Base-by-base conservation (phyloP, 2,113 vertebrate species). In the Solenodon paradoxus region DNA sequence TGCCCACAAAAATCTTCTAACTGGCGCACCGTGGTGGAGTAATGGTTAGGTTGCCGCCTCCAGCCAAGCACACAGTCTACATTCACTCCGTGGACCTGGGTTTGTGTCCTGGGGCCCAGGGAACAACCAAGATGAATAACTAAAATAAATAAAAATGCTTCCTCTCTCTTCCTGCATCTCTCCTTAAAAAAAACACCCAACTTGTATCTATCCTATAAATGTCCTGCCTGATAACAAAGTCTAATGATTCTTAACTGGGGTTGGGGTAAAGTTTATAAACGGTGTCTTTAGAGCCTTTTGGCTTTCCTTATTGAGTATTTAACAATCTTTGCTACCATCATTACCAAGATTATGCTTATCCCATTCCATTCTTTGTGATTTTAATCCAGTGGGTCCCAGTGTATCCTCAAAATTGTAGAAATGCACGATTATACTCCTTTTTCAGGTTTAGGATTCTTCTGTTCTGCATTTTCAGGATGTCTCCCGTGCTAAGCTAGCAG, bases 401-500 rank as follows among this genome's bases (percentile, higher is more conserved):
- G 64, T 95, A n/a, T 42, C 90, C 59, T 86, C 89, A 72, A 93
- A 71, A 82, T 10, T 95, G 26, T 59, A 91, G 71, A 88, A 85
- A 3, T 95, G 61, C 55, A 64, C 87, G 16, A 20, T 92, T 90
- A 38, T 68, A 68, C 40, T 96, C 90, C 92, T 38, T 92, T 97
- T 95, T 95, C 93, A 77, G 85, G 93, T 69, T 97, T 95, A 96
- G 91, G 16, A 35, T 96, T 97, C 96, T 98, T 97, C 90, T 96
- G 8, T 77, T 96, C 97, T 97, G 38, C 95, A 97, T 97, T 98
- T 92, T 20, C 88, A 99, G 99, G 99, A 99, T 19, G 99, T 99
- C 74, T 99, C 99, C 96, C 99, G 99, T 97, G 99, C 99, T 98
- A 99, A 99, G 98, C 98, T 99, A 88, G 98, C 99, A 95, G 95